Conservation (phyloP, 2,797 vertebrate genomes). For the Carduelis carduelis region DNA sequence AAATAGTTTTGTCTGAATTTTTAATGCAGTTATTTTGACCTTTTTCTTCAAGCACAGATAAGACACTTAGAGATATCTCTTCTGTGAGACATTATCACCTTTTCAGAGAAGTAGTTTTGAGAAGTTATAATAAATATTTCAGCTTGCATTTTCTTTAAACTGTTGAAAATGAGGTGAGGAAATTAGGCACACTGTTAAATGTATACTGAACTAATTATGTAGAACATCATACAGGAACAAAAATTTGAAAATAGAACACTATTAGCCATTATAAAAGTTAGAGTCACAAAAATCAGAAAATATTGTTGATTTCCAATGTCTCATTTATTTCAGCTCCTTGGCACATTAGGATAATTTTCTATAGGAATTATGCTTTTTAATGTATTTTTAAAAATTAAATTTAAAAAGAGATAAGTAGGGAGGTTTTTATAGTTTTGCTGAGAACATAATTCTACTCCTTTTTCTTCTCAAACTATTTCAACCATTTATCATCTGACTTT, state of each 20-base stretch:
- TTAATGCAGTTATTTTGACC: background rate
- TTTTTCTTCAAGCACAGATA: conserved; percentile 12
- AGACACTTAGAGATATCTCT: background rate
- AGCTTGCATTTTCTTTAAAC: background rate
- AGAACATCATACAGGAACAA: background rate
- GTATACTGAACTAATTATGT: background rate
- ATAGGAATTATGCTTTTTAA: background rate
- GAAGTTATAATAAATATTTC: background rate
- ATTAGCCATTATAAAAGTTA: background rate
- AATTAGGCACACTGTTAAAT: background rate
- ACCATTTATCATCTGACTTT: background rate
- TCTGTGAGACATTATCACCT: background rate
- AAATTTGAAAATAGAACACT: background rate
- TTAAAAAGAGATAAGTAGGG: background rate
- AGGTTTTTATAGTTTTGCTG: background rate
- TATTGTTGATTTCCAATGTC: background rate
- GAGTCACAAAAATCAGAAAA: background rate
- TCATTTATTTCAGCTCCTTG: background rate
- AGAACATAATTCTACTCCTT: background rate
- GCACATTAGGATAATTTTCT: background rate
- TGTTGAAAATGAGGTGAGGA: background rate
- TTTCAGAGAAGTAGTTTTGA: background rate
- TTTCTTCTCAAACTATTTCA: background rate
- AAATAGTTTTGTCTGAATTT: conserved; percentile 7
- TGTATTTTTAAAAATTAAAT: background rate